Conservation (phyloP, 1,140 invertebrate species). For the Paraescarpia echinospica region DNA sequence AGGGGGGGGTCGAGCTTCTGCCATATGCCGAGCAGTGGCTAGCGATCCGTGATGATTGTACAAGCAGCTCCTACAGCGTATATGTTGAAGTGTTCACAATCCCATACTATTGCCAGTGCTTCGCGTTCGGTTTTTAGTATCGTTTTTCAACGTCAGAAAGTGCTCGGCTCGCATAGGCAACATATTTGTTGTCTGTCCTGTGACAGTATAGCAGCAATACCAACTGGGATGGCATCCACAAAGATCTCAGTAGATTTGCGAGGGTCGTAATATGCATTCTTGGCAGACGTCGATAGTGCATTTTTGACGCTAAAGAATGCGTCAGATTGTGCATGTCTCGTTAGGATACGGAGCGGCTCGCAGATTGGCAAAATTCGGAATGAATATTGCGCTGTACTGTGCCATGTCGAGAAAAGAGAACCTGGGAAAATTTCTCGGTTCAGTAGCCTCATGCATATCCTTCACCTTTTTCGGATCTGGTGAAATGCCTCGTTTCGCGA, state of each 20-base stretch:
- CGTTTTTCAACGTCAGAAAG: no score
- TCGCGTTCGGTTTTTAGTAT: background rate
- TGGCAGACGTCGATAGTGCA: no score
- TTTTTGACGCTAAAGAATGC: background rate
- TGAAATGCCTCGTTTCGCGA: no score
- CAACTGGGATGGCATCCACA: no score
- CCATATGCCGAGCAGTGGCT: conserved; percentile 7
- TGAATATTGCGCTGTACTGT: background rate
- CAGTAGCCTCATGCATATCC: background rate
- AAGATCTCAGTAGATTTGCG: no score
- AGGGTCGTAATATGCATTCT: no score
- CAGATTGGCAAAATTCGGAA: background rate
- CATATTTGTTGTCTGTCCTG: no score
- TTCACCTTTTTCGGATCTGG: no score
- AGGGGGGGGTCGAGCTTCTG: conserved; percentile 1
- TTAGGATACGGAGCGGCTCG: background rate
- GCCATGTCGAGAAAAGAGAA: background rate
- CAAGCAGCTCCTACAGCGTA: background rate
- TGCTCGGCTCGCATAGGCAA: background rate
- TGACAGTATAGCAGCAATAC: no score
- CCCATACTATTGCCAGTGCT: conserved; percentile 23
- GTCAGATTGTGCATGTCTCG: background rate
- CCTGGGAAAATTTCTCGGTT: background rate
- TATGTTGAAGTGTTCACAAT: conserved; percentile 20
- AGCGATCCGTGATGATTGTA: conserved; percentile 3